Conservation (phyloP, 2,888 invertebrate species). For the Callinectes sapidus region DNA sequence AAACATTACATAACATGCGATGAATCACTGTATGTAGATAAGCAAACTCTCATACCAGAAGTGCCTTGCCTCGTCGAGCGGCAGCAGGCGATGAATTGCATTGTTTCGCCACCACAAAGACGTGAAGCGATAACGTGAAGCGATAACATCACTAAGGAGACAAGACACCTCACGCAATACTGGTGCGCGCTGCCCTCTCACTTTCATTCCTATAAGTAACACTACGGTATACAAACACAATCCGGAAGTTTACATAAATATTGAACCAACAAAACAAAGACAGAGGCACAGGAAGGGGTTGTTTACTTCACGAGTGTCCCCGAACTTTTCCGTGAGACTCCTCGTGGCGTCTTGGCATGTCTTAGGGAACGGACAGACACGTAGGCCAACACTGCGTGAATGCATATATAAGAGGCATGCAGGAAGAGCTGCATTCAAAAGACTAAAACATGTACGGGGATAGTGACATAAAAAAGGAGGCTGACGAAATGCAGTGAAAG, state of each 20-base stretch:
- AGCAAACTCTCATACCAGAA: not conserved
- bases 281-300: not conserved
- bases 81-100: not conserved
- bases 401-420: too few relatives aligned
- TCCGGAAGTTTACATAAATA: not conserved
- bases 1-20: not conserved
- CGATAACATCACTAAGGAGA: not conserved
- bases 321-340: not conserved
- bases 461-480: not conserved
- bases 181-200: not conserved
- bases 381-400: not conserved
- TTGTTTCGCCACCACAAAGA: not conserved
- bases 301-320: constrained; percentile 1
- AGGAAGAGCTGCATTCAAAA: not conserved
- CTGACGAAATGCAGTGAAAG: not conserved
- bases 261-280: not conserved
- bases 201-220: not conserved
- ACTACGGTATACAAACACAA: not conserved
- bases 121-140: not conserved
- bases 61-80: not conserved
- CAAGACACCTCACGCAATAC: not conserved
- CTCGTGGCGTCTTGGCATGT: not conserved
- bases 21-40: not conserved
- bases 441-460: not conserved
- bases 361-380: not conserved